Evolutionary conservation across 2,888 invertebrate genomes (phyloP), one percentile per base, ranked within the genome.

Genomic region (Corythucha ciliata): DNA sequence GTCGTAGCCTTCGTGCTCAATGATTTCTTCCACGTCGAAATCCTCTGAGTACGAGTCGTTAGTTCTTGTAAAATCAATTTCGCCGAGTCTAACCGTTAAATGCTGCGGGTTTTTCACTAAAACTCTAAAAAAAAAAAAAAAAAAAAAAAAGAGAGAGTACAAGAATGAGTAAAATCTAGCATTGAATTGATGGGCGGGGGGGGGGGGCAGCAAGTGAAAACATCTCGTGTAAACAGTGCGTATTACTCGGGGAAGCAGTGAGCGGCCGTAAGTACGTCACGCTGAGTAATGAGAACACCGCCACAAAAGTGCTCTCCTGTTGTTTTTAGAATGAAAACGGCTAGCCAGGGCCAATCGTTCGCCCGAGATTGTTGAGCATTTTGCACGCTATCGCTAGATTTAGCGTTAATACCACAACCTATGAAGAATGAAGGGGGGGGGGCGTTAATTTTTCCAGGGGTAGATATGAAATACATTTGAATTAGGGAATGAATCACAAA

Each of bases 331-430:
- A 86, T 74, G 54, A 89, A 67, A 1, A 83, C 86, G 0, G 80
- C 87, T 76, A 89, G 81, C 90, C 89, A 85, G 0, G 83, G 84
- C 81, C 86, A 88, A 63, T 83, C 83, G 39, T 68, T 68, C 2
- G 63, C 53, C 10, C 10, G 12, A 12, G 29, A 10, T 29, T 29
- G 8, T 10, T 29, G 8, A 29, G 8, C 29, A 29, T 8, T 29
- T 12, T 29, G 8, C 29, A 10, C 12, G 8, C 29, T 12, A 10
- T 29, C 12, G 8, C 8, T 29, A 29, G 29, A 8, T 29, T 29
- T 29, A 29, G 10, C 12, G 29, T 12, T 29, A 29, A 29, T 10
- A 12, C 29, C 29, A 29, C 29, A 29, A 10, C 10, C 29, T 29
- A 29, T 10, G 12, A 29, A 29, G 29, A 29, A 29, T 10, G 8